Conservation (phyloP, 2,888 invertebrate species). For the Cordilura impudica region DNA sequence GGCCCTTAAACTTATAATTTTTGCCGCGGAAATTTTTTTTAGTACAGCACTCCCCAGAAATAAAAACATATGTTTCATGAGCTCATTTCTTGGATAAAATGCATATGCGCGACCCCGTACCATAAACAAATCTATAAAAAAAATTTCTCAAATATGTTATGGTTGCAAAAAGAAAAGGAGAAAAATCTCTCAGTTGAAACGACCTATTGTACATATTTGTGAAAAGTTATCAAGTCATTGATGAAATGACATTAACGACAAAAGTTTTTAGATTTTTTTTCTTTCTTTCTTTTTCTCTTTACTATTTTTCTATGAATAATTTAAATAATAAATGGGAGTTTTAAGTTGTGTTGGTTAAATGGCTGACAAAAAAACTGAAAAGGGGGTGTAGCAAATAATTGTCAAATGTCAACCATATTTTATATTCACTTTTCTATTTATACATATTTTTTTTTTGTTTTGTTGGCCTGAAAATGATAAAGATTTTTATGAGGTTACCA, state of each 20-base stretch:
- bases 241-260: slow-evolving; percentile 58
- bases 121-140: no score
- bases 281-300: not conserved
- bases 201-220: no score
- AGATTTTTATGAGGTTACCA: slow-evolving; percentile 34
- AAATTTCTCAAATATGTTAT: no score
- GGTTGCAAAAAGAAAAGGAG: no score
- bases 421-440: slow-evolving; percentile 7
- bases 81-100: no score
- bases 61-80: no score
- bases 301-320: slow-evolving; percentile 14
- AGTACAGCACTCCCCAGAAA: no score
- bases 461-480: slow-evolving; percentile 21
- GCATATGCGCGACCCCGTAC: no score
- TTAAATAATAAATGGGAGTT: slow-evolving; percentile 26
- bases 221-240: slow-evolving; percentile 55
- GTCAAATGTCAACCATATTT: slow-evolving; percentile 52
- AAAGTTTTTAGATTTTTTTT: slow-evolving; percentile 40
- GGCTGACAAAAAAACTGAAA: not conserved
- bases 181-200: no score
- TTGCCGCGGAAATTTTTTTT: no score
- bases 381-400: slow-evolving; percentile 41
- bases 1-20: no score
- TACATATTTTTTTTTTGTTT: not conserved
- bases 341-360: slow-evolving; percentile 2